A percentile compares a stretch with the other conserved stretches of the same genome.
Evolutionary conservation across 2,888 invertebrate species (phyloP).

Genomic region (Brenthis ino): DNA sequence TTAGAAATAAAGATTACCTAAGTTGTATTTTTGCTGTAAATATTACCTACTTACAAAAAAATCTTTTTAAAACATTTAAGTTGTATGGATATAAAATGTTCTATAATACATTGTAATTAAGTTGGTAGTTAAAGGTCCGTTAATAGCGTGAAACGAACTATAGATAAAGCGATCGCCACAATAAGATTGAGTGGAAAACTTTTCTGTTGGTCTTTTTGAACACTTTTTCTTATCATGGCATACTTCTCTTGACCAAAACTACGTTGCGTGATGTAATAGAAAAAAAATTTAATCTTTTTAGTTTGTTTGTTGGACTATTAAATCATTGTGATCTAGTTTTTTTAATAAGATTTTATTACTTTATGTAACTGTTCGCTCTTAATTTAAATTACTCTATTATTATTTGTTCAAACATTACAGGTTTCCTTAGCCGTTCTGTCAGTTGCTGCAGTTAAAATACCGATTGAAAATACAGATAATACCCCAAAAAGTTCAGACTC

Average conservation of each 20-base stretch:
- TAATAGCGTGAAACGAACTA: slow-evolving; percentile 16
- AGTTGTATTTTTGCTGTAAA: too few species aligned
- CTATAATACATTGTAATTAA: neutral
- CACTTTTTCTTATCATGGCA: slow-evolving; percentile 65
- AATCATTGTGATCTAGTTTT: slow-evolving; percentile 30
- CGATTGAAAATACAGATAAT: slow-evolving; percentile 53
- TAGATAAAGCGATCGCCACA: slow-evolving; percentile 22
- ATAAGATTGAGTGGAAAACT: slow-evolving; percentile 29
- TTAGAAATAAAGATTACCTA: too few species aligned
- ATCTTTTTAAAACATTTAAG: too few species aligned
- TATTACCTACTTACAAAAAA: too few species aligned
- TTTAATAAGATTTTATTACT: slow-evolving; percentile 17
- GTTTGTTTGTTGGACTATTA: slow-evolving; percentile 20
- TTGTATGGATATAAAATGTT: too few species aligned
- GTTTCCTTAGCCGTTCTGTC: slow-evolving; percentile 52
- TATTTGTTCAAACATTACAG: slow-evolving; percentile 53
- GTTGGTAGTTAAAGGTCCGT: slow-evolving; percentile 4
- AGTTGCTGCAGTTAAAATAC: slow-evolving; percentile 61
- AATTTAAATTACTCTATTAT: slow-evolving; percentile 10
- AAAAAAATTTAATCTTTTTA: slow-evolving; percentile 49
- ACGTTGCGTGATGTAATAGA: slow-evolving; percentile 64
- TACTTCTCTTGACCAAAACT: slow-evolving; percentile 64
- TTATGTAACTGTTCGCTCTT: slow-evolving; percentile 22
- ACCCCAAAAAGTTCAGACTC: slow-evolving; percentile 40
- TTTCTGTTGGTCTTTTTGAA: slow-evolving; percentile 40